Base-by-base conservation (phyloP, 2,888 invertebrate genomes). In the Epirrita christyi region DNA sequence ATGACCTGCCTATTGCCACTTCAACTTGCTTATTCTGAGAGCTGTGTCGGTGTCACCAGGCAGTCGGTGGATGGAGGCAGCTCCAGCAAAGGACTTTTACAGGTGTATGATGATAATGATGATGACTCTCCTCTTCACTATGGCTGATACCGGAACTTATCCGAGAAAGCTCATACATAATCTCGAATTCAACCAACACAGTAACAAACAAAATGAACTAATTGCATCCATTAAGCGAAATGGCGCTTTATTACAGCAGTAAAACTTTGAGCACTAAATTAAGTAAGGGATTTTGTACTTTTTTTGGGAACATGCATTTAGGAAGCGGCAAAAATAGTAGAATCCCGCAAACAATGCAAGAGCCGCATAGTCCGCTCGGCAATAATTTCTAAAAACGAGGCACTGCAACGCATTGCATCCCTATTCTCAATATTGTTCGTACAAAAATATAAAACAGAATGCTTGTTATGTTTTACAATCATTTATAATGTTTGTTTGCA, bases 371-470 rank as follows among this genome's bases (percentile, higher is more conserved):
- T 69, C 67, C 70, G 71, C 66, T 66, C 57, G 66, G 64, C 74
- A 70, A 80, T 80, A 81, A 81, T 83, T 83, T 77, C 76, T 59
- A 66, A 63, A 45, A 75, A 73, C 73, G 71, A 67, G 59, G 64
- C 63, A 52, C 47, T 64, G 64, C 68, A 67, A 70, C 70, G 73
- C 69, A 63, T 59, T 58, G 64, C 61, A 64, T 60, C 67, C 71
- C 62, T 73, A 76, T 73, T 78, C 71, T 51, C 60, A 49, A 63
- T 45, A 41, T 48, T 55, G 43, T 49, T 15, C 38, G 27, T 34
- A 42, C 42, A 54, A 36, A 42, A 32, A 47, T 54, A 28, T 42
- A 6, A 46, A 45, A 53, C 11, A 13, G 27, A 36, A 29, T 37
- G 43, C 5, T 13, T 37, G 14, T 27, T 41, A 4, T 37, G 10